phyloP scores from a whole-genome alignment of 2,888 invertebrate species.

The Drosophila subquinaria region DNA sequence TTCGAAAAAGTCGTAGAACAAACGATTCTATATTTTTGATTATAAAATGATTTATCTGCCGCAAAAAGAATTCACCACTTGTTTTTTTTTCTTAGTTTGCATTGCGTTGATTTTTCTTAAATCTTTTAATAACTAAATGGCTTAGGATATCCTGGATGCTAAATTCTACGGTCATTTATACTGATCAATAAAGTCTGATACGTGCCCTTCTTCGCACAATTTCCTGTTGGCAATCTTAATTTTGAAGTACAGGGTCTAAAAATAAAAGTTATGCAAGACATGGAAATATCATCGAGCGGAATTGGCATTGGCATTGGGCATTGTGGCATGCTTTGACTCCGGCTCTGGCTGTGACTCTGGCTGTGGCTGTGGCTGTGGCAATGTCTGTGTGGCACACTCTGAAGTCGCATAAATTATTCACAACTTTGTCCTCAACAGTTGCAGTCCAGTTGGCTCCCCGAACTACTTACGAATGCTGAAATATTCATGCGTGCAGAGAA shows the following conservation, averaged over 20 bases:
- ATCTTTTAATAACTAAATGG: no score
- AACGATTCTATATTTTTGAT: no score
- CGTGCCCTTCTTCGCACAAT: no score
- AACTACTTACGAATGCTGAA: constrained; percentile 47
- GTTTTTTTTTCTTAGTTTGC: no score
- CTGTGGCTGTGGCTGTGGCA: constrained; percentile 27
- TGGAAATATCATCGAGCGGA: constrained; percentile 25
- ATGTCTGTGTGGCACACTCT: constrained; percentile 37
- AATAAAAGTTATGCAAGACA: constrained; percentile 9
- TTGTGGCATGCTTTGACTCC: constrained; percentile 9
- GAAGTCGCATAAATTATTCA: constrained; percentile 67
- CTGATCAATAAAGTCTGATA: no score
- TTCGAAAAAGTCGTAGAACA: no score
- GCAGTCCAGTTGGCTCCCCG: constrained; percentile 31
- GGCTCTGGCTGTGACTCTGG: constrained; percentile 1
- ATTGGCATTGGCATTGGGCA: constrained; percentile 32
- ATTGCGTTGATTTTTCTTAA: no score
- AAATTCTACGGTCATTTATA: no score
- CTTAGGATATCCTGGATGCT: no score
- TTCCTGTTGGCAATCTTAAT: not conserved
- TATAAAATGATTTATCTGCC: no score
- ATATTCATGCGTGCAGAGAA: constrained; percentile 66
- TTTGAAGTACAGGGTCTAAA: not conserved
- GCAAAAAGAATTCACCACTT: no score
- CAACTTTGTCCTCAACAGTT: constrained; percentile 56